phyloP scores from a whole-genome alignment of 1,140 invertebrate species.

The Acromyrmex charruanus region DNA sequence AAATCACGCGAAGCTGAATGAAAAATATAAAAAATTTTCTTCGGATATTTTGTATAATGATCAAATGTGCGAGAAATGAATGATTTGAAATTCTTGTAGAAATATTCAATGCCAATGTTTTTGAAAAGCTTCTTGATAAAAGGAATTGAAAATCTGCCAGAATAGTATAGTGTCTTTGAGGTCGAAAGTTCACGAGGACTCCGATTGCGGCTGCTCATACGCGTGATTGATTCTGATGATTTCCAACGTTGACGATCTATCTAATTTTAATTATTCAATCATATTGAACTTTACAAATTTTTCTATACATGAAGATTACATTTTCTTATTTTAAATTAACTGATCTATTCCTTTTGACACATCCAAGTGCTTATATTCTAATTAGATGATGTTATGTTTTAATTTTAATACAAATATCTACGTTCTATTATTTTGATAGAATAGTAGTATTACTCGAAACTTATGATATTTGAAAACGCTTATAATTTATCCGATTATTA shows the following conservation, averaged over 20 bases:
- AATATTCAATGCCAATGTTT: neutral
- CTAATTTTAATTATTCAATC: slow-evolving; percentile 12
- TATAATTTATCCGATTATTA: neutral
- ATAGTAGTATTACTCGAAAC: no score
- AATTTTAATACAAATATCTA: neutral
- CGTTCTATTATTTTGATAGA: neutral
- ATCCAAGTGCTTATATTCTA: neutral
- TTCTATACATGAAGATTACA: neutral
- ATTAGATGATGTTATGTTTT: neutral
- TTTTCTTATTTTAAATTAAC: neutral
- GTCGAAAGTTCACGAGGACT: slow-evolving; percentile 61
- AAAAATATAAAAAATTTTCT: neutral
- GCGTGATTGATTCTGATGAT: slow-evolving; percentile 35
- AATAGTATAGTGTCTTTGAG: slow-evolving; percentile 30
- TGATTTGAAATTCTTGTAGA: neutral
- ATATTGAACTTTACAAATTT: neutral
- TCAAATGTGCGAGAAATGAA: neutral
- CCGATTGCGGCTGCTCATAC: slow-evolving; percentile 43
- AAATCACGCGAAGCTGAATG: neutral
- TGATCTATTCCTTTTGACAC: neutral
- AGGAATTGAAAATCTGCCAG: slow-evolving; percentile 24
- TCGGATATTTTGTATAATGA: neutral
- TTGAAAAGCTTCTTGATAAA: neutral
- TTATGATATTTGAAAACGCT: neutral
- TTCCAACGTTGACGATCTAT: neutral